Percentiles rank a stretch among this genome's conserved stretches.
phyloP scores from a whole-genome alignment of 1,140 invertebrate species.

The Spodoptera litura region DNA sequence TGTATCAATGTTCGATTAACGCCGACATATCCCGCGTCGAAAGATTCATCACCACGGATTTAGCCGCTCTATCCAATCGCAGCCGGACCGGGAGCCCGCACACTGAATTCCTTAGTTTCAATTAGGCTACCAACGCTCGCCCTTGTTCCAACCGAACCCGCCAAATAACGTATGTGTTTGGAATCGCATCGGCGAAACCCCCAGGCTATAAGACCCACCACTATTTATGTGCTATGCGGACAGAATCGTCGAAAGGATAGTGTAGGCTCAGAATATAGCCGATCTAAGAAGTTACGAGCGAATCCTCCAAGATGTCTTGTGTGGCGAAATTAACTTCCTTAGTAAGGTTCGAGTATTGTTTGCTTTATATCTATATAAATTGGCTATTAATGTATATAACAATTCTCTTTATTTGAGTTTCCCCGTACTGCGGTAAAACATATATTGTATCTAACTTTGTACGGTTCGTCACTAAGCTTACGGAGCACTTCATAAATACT shows the following conservation, averaged over 20 bases:
- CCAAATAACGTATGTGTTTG: constrained; percentile 50
- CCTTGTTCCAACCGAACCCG: constrained; percentile 33
- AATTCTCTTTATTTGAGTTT: background rate
- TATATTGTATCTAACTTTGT: background rate
- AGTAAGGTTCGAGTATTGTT: background rate
- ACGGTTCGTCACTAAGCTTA: background rate
- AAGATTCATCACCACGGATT: constrained; percentile 35
- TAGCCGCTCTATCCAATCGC: constrained; percentile 19
- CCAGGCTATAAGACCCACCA: constrained; percentile 21
- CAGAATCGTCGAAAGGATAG: constrained; percentile 42
- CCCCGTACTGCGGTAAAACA: background rate
- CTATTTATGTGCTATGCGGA: constrained; percentile 50
- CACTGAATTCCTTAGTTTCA: constrained; percentile 53
- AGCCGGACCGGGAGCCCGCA: background rate
- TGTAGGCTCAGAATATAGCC: constrained; percentile 5
- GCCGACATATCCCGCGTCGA: constrained; percentile 2
- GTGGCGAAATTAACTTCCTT: constrained; percentile 16
- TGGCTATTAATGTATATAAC: background rate
- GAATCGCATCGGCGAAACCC: constrained; percentile 38
- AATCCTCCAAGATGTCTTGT: constrained; percentile 2
- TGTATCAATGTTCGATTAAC: constrained; percentile 9
- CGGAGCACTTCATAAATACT: constrained; percentile 48
- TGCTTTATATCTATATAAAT: too few relatives aligned
- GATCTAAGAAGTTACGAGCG: constrained; percentile 9
- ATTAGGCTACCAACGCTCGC: constrained; percentile 43